Percentiles rank a stretch among this genome's conserved stretches.
Evolutionary conservation across 37 sponge, comb jelly and placozoan genomes (phyloP).

Genomic region (Trichoplax adhaerens): DNA sequence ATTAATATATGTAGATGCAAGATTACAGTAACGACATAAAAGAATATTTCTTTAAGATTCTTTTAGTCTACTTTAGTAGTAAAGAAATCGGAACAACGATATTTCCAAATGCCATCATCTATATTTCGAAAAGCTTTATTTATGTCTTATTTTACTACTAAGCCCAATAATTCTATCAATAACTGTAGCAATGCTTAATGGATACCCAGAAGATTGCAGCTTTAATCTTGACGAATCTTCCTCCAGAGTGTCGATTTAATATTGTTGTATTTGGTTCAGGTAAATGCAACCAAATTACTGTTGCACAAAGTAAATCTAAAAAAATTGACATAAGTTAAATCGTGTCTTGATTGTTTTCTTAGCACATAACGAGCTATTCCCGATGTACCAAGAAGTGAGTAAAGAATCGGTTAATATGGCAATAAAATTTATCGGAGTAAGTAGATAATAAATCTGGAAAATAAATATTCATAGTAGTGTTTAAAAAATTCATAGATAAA

Average conservation of each 20-base stretch:
- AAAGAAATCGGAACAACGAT: no score
- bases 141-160: neutral
- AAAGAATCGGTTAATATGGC: neutral
- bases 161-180: neutral
- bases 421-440: neutral
- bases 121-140: neutral
- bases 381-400: neutral
- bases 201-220: neutral
- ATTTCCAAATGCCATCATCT: no score
- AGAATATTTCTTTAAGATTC: no score
- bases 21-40: no score
- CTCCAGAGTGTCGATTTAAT: conserved; percentile 2
- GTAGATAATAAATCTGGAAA: no score
- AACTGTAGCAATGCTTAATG: neutral
- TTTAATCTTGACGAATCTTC: neutral
- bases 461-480: no score
- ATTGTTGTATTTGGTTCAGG: neutral
- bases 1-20: no score
- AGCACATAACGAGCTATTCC: conserved; percentile 1
- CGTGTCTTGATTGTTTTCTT: neutral
- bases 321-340: no score
- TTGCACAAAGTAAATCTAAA: no score
- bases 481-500: no score
- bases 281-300: no score
- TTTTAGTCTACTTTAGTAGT: no score